These are phyloP conservation scores for Pangasius djambal DNA, from an alignment of 2,797 vertebrate species.

Conservation along the genomic window DNA sequence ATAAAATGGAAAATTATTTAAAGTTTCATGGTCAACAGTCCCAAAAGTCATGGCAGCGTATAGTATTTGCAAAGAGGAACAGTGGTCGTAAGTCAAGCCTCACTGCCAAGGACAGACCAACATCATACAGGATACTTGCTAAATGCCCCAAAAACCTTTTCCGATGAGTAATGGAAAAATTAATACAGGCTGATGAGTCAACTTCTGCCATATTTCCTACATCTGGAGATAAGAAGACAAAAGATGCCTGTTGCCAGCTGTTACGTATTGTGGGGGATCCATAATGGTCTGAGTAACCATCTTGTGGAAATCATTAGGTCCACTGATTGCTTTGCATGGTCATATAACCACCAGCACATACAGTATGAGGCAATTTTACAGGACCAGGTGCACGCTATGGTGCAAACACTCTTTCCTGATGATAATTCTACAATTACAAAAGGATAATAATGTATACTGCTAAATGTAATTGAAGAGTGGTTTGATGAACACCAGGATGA, in stretches of 20 bases:
- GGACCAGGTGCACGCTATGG: neutral
- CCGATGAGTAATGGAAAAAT: neutral
- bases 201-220: neutral
- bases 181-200: neutral
- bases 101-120: neutral
- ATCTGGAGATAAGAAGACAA: slow-evolving; percentile 10
- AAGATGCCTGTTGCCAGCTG: neutral
- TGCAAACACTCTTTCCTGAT: neutral
- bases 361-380: neutral
- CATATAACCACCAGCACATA: neutral
- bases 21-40: neutral
- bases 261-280: neutral
- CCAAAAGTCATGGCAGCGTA: neutral
- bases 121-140: neutral
- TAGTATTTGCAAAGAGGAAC: neutral
- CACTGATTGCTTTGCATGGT: slow-evolving; percentile 17
- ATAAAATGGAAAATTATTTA: neutral
- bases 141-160: neutral
- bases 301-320: neutral
- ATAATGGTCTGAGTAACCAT: neutral
- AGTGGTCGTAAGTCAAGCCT: neutral
- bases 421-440: neutral
- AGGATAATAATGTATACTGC: neutral
- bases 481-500: neutral
- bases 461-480: neutral